These are phyloP conservation scores for Drosophila fuyamai DNA, from an alignment of 1,140 invertebrate species.

Conservation along the genomic window DNA sequence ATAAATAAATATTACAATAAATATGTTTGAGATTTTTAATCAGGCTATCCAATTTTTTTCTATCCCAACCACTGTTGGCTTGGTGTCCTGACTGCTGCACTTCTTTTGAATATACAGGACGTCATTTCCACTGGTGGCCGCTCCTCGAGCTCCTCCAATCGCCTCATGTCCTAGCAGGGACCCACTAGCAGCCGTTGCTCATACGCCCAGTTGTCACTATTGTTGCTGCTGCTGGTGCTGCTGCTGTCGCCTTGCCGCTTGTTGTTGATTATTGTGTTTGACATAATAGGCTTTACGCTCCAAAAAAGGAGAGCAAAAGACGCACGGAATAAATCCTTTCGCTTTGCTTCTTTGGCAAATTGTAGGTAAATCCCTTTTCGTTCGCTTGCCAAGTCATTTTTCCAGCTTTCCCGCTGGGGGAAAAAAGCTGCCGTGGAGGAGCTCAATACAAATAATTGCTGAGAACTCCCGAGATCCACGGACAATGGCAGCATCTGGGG, in stretches of 20 bases:
- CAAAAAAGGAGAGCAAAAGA: slow-evolving; percentile 63
- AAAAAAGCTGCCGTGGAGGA: slow-evolving; percentile 10
- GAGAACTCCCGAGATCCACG: slow-evolving; percentile 42
- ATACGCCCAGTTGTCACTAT: slow-evolving; percentile 68
- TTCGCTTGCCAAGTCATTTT: slow-evolving; percentile 63
- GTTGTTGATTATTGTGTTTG: slow-evolving; percentile 84
- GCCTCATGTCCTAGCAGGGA: slow-evolving; percentile 11
- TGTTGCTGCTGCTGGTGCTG: slow-evolving; percentile 40
- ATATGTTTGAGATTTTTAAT: too few species aligned
- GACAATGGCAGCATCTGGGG: slow-evolving; percentile 28
- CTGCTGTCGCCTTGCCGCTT: slow-evolving; percentile 37
- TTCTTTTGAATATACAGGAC: slow-evolving; percentile 74
- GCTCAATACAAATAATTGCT: slow-evolving; percentile 78
- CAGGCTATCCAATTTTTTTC: not conserved
- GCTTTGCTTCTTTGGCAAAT: slow-evolving; percentile 76
- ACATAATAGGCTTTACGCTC: slow-evolving; percentile 84
- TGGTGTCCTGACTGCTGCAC: slow-evolving; percentile 12
- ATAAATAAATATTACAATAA: too few species aligned
- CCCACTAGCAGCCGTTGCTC: slow-evolving; percentile 47
- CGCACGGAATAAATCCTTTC: slow-evolving; percentile 60
- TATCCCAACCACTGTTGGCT: slow-evolving; percentile 6
- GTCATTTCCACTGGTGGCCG: slow-evolving; percentile 58
- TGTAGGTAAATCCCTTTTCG: slow-evolving; percentile 76
- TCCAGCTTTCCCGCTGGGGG: slow-evolving; percentile 3
- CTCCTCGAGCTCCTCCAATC: slow-evolving; percentile 14